phyloP scores from a whole-genome alignment of 2,888 invertebrate species.

The Balanococcus diminutus region DNA sequence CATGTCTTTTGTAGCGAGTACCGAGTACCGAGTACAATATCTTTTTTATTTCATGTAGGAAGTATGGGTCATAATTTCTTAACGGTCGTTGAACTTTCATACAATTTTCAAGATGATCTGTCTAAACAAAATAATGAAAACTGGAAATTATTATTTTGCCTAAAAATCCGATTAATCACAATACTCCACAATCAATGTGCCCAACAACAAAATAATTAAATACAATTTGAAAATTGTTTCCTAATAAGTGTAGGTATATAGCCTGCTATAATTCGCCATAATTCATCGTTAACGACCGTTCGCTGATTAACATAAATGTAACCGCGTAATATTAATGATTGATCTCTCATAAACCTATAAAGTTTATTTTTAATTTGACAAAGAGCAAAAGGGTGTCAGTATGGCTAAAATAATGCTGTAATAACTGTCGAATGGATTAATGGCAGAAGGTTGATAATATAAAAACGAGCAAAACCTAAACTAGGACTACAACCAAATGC shows the following conservation, averaged over 20 bases:
- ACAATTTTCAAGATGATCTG: no score
- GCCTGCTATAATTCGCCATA: neutral
- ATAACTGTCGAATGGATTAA: conserved; percentile 33
- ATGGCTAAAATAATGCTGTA: conserved; percentile 6
- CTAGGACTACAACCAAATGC: neutral
- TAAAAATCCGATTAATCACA: neutral
- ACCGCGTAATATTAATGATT: neutral
- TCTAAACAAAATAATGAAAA: no score
- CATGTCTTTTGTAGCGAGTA: no score
- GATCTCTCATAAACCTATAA: conserved; percentile 30
- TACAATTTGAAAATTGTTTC: neutral
- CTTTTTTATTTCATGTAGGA: no score
- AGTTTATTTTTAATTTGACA: conserved; percentile 33
- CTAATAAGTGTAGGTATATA: neutral
- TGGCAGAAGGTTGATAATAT: conserved; percentile 31
- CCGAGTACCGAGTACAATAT: no score
- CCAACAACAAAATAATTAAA: neutral
- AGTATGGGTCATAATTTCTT: no score
- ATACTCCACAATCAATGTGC: neutral
- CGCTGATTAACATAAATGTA: conserved; percentile 22
- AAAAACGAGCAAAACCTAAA: conserved; percentile 32
- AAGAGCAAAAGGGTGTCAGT: conserved; percentile 12
- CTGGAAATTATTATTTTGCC: neutral
- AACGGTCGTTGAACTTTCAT: no score
- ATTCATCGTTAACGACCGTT: conserved; percentile 28